A percentile compares a stretch with the other conserved stretches of the same genome.
Evolutionary conservation across 2,797 vertebrate genomes (phyloP).

Genomic region (Sebastes miniatus): DNA sequence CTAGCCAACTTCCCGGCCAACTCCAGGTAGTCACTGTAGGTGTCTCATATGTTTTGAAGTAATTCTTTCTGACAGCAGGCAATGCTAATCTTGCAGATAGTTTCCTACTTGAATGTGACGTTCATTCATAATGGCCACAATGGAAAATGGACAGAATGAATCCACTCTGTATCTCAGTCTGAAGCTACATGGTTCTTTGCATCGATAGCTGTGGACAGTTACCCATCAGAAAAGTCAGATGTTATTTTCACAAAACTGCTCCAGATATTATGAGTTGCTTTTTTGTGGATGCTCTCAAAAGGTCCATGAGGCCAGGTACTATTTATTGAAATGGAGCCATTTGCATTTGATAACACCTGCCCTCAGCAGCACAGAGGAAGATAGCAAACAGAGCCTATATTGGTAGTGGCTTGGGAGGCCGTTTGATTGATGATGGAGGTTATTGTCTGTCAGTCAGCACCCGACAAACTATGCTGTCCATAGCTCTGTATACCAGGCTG

Average conservation of each 20-base stretch:
- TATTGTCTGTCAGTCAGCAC: constrained; percentile 60
- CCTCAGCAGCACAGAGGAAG: background rate
- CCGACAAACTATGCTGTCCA: constrained; percentile 37
- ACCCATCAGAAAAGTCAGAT: background rate
- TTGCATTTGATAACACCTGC: constrained; percentile 10
- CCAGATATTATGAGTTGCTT: background rate
- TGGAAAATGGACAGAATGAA: background rate
- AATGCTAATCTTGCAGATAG: background rate
- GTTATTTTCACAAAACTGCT: background rate
- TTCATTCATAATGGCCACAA: background rate
- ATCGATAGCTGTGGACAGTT: background rate
- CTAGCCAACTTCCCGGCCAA: background rate
- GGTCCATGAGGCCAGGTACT: constrained; percentile 1
- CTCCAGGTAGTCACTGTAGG: background rate
- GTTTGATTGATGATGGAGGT: constrained; percentile 42
- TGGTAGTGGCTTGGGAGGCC: constrained; percentile 16
- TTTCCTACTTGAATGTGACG: background rate
- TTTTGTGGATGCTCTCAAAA: background rate
- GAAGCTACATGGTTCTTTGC: background rate
- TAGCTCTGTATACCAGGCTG: constrained; percentile 27
- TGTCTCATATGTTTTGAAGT: background rate
- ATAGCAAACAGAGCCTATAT: constrained; percentile 27
- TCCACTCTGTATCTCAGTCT: background rate
- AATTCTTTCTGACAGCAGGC: background rate
- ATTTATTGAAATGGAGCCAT: constrained; percentile 28